phyloP scores from a whole-genome alignment of 1,140 invertebrate genomes.

The Caenorhabditis latens region DNA sequence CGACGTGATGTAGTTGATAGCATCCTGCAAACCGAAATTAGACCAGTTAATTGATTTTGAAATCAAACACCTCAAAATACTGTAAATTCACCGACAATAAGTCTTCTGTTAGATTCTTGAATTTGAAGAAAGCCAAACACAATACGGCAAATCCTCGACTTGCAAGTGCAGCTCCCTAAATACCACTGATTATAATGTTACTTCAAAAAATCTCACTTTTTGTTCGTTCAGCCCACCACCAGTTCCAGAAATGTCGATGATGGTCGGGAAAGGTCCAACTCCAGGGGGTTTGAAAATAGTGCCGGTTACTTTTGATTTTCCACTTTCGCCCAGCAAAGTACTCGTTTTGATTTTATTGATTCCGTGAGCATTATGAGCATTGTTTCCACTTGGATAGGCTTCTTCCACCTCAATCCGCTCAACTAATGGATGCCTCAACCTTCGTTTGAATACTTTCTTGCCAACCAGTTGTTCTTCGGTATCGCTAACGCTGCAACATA shows the following conservation, averaged over 20 bases:
- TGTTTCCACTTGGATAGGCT: background rate
- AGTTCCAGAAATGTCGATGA: conserved; percentile 62
- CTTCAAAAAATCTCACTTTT: background rate
- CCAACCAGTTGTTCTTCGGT: background rate
- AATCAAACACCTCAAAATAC: conserved; percentile 33
- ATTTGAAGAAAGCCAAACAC: conserved; percentile 58
- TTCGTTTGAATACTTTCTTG: background rate
- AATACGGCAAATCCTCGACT: conserved; percentile 53
- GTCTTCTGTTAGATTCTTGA: conserved; percentile 18
- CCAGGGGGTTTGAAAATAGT: conserved; percentile 43
- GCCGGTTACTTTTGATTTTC: conserved; percentile 6
- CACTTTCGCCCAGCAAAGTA: background rate
- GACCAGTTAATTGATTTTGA: background rate
- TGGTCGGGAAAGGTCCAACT: conserved; percentile 51
- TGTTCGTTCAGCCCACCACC: conserved; percentile 61
- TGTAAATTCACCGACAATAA: conserved; percentile 35
- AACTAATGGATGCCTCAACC: conserved; percentile 40
- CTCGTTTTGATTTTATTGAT: background rate
- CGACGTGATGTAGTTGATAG: conserved; percentile 34
- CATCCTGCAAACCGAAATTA: conserved; percentile 21
- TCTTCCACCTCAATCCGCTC: conserved; percentile 57
- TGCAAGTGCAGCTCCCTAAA: conserved; percentile 34
- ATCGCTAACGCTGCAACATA: conserved; percentile 33
- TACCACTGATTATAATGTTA: background rate
- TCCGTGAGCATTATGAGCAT: background rate